Evolutionary conservation across 2,797 vertebrate genomes (phyloP), one percentile per base, ranked within the genome.

Genomic region (Dipus sagitta): DNA sequence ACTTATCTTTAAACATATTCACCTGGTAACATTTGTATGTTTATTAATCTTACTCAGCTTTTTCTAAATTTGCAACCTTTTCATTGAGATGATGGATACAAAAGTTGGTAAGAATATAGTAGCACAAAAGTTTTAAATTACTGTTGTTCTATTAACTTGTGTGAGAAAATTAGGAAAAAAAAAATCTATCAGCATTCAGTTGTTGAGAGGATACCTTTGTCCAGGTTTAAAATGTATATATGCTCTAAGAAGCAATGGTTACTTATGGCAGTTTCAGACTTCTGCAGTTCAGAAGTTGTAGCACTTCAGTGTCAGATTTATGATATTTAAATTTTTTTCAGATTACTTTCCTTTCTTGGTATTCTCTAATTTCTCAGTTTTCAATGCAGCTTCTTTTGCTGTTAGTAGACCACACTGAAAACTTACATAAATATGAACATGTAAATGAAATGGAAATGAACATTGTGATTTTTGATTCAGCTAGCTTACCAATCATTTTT

Each of bases 21-120:
- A 47, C 34, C 26, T 78, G 65, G 11, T 62, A 86, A 47, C 15
- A 32, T 84, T 70, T 77, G 11, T n/a, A 32, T 76, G n/a, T 77
- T 82, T 88, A 68, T 64, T 91, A 92, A 77, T 88, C 38, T 10
- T 70, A 20, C 32, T 90, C 34, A 81, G 11, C n/a, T 94, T 95
- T 95, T 91, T 65, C 54, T 47, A 58, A 58, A 38, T 72, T 88
- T 83, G 6, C 54, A 84, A 23, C 15, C 54, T 91, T 95, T 93
- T 84, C 13, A 83, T 89, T 94, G 15, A 91, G 24, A 70, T 86
- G 20, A 54, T 23, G 14, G 24, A 76, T 26, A 91, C 12, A 74
- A 67, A 74, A 87, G 47, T 52, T 71, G 77, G 0, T 71, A 67
- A 92, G 65, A 93, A 64, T 68, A 83, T 8, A 70, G 1, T 71